Percentiles rank a stretch among this genome's conserved stretches.
These are phyloP conservation scores for Lontra canadensis DNA, from an alignment of 2,113 vertebrate species.

Conservation along the genomic window DNA sequence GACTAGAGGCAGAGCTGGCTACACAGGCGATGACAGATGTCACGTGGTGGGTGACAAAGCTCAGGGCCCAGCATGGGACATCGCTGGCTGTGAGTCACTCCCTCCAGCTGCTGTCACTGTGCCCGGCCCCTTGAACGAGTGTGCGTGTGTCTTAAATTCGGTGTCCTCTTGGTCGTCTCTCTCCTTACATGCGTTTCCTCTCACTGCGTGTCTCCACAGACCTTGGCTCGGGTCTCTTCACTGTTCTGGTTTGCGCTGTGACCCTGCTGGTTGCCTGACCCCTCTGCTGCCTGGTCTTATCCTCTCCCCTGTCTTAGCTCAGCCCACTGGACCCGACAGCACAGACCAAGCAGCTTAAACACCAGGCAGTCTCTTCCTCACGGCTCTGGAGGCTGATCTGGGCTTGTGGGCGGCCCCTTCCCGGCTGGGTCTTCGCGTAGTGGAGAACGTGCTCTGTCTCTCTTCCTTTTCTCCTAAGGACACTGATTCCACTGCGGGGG, in stretches of 20 bases:
- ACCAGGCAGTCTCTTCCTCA: background rate
- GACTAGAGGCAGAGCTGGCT: background rate
- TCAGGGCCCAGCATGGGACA: background rate
- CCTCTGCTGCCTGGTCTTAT: background rate
- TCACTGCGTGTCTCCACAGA: background rate
- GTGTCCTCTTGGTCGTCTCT: background rate
- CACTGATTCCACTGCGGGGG: background rate
- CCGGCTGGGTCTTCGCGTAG: background rate
- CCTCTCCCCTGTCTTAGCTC: background rate
- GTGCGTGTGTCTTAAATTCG: background rate
- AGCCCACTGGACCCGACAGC: no score
- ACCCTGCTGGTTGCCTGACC: background rate
- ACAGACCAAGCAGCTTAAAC: background rate
- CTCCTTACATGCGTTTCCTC: background rate
- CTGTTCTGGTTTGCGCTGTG: conserved; percentile 1
- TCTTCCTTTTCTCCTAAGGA: background rate
- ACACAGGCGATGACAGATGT: background rate
- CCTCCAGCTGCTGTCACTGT: background rate
- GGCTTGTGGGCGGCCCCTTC: background rate
- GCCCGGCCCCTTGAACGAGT: background rate
- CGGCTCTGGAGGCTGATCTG: background rate
- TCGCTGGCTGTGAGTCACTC: background rate
- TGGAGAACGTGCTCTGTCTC: background rate
- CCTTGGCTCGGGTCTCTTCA: background rate
- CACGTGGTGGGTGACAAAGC: background rate